Base-by-base conservation (phyloP, 2,888 invertebrate genomes). In the Pheosia tremula region DNA sequence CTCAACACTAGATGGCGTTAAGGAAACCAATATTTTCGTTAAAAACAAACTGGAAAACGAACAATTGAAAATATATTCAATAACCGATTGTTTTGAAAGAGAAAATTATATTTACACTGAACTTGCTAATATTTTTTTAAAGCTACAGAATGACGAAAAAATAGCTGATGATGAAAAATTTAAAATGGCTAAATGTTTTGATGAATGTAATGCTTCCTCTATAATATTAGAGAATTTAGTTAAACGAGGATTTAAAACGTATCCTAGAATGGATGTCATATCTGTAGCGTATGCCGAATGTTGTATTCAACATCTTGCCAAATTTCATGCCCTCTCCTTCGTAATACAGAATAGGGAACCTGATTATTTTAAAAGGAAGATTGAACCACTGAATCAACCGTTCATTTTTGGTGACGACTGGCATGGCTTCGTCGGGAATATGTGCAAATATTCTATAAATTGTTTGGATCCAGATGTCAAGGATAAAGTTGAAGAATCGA, bases 101-200 rank as follows among this genome's bases (percentile, higher is more conserved):
- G 90, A 90, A 77, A 69, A 78, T 0, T 84, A 77, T 56, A 65
- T 79, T 49, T 89, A 89, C 63, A 79, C 65, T n/a, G 79, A 87
- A 57, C 64, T 89, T 1, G 64, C 69, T 6, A 77, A 76, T 59
- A 57, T 86, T 10, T 82, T 79, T n/a, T 62, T 61, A 4, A 69
- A 81, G 36, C 52, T 89, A 3, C 85, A 89, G 75, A 69, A 45
- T 45, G 56, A 56, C 13, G 56, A 36, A 1, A 9, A 45, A 43
- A 36, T 56, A 24, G 9, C 45, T 36, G 45, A 43, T 36, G 24
- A 9, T 56, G 45, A 56, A 24, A 13, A 10, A 45, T 56, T 56
- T 45, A 45, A 56, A 56, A 56, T 56, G 24, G 43, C 56, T 3
- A 45, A 56, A 11, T 5, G 24, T 45, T 56, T 45, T 6, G 56